Evolutionary conservation across 2,113 vertebrate genomes (phyloP).

Genomic region (Circaetus cinerascens): DNA sequence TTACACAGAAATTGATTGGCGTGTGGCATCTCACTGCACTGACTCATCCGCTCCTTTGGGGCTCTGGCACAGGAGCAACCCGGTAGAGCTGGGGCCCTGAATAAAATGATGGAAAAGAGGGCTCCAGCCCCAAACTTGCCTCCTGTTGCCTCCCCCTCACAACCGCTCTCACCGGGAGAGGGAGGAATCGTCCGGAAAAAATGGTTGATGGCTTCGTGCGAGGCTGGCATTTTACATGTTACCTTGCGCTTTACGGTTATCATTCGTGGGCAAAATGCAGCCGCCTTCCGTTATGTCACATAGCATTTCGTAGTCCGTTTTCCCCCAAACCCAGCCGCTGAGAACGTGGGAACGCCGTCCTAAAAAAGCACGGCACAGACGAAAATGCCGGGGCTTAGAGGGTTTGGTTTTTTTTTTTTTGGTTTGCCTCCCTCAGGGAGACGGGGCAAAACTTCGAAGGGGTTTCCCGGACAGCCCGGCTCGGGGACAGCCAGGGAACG

Average conservation of each 20-base stretch:
- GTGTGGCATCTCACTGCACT: neutral
- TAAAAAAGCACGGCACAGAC: rapidly evolving
- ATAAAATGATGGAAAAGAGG: rapidly evolving
- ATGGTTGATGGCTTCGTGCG: neutral
- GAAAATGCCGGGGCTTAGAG: neutral
- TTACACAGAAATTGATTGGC: neutral
- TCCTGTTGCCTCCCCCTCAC: neutral
- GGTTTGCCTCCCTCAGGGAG: neutral
- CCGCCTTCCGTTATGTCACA: neutral
- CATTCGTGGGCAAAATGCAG: neutral
- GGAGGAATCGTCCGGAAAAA: neutral
- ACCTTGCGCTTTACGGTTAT: neutral
- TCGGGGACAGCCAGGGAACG: neutral
- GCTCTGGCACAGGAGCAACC: neutral
- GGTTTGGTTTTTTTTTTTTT: too few species aligned
- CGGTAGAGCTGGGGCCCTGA: neutral
- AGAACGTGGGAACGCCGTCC: neutral
- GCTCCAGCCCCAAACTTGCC: neutral
- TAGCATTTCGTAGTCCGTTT: rapidly evolving
- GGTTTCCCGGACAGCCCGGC: neutral
- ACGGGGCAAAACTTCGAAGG: neutral
- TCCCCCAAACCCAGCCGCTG: neutral
- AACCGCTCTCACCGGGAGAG: neutral
- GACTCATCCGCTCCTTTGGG: neutral
- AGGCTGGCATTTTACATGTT: neutral